These are phyloP conservation scores for Thysanoteuthis rhombus DNA, from an alignment of 2,888 invertebrate genomes.

Conservation along the genomic window DNA sequence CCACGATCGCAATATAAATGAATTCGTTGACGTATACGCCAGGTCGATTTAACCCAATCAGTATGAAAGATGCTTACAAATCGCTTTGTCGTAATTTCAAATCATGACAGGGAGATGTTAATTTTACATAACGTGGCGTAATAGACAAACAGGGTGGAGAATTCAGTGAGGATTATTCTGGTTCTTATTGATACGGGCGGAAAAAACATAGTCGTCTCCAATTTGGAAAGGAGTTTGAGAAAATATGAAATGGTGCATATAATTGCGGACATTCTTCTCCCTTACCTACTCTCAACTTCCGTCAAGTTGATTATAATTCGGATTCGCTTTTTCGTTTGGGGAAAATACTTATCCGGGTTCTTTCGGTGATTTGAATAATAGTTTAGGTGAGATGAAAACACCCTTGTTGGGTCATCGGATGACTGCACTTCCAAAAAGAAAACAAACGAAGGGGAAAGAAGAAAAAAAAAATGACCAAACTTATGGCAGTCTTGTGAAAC, in stretches of 20 bases:
- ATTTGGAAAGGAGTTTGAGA: no score
- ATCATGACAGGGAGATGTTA: no score
- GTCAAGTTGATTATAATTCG: background rate
- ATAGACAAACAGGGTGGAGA: no score
- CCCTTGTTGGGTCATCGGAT: background rate
- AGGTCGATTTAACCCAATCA: no score
- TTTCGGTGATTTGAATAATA: background rate
- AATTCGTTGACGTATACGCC: no score
- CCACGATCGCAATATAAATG: no score
- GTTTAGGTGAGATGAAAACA: constrained; percentile 12
- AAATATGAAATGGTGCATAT: background rate
- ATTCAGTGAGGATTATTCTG: no score
- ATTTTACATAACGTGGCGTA: no score
- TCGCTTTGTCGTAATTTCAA: no score
- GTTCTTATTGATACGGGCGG: no score
- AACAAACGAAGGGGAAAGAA: background rate
- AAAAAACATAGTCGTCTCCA: no score
- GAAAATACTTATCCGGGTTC: background rate
- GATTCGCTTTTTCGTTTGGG: background rate
- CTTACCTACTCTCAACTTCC: background rate
- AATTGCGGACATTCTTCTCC: background rate
- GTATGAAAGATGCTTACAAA: no score
- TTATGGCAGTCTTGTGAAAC: background rate
- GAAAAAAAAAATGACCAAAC: background rate
- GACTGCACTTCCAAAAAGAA: background rate